Base-by-base conservation (phyloP, 2,888 invertebrate genomes). In the Drosophila picticornis region DNA sequence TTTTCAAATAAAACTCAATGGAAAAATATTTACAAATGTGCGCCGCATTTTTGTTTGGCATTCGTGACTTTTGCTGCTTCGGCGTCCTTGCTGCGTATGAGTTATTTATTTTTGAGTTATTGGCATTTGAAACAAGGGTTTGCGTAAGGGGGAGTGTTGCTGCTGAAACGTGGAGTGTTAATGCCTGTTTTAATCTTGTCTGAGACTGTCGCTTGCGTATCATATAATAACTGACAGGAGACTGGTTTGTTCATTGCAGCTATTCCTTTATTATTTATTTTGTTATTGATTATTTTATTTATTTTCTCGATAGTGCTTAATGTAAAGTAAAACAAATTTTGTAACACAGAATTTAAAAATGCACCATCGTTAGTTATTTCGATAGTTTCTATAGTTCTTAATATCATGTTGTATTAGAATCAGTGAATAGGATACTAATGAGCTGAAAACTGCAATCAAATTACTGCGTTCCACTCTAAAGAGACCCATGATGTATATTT, bases 1-100 rank as follows among this genome's bases (percentile, higher is more conserved):
- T 88, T 88, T 88, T 88, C 84, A 81, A 86, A 88, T 88, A 84
- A 88, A 88, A 89, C 84, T 85, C 87, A 80, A 88, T 85, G 88
- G 77, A 69, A 75, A 84, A 84, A 89, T 84, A 87, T 89, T 90
- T 86, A 89, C 88, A 89, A 86, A 89, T 84, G 77, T 68, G 67
- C 69, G 67, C 40, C 74, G 59, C 53, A 69, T 70, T 75, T 61
- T 36, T 81, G 74, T 88, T 81, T 84, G 81, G 75, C 81, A 81
- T 72, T 75, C 88, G 86, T 85, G 88, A 87, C 89, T 89, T 81
- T 77, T 69, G 71, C 74, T 81, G 83, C 84, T 62, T 63, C 53
- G 31, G 16, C 51, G n/a, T 31, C 55, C 66, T 77, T 68, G 72
- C 52, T 62, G 75, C 85, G 84, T 83, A 84, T 87, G 90, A 89